These are phyloP conservation scores for Drosophila azteca DNA, from an alignment of 1,140 invertebrate species.

Conservation along the genomic window DNA sequence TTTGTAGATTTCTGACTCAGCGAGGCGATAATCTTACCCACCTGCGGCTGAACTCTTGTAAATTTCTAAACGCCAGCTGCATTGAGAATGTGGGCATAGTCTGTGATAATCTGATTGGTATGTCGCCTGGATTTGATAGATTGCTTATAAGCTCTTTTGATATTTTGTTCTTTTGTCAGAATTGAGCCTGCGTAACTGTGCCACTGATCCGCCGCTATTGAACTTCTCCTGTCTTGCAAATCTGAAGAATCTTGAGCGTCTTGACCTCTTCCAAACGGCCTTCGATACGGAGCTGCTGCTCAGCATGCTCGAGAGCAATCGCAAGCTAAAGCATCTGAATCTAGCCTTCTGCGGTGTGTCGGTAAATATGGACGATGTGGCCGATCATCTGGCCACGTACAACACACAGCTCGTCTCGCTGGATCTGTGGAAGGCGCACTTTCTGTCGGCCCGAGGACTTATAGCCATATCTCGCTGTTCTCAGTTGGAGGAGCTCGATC, in stretches of 20 bases:
- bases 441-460: slow-evolving; percentile 89
- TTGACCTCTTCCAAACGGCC: slow-evolving; percentile 91
- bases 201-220: slow-evolving; percentile 84
- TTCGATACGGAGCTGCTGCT: slow-evolving; percentile 87
- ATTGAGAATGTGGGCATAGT: slow-evolving; percentile 86
- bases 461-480: slow-evolving; percentile 88
- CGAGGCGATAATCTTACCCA: slow-evolving; percentile 88
- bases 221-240: slow-evolving; percentile 87
- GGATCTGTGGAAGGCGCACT: slow-evolving; percentile 93
- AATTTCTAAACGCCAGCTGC: slow-evolving; percentile 88
- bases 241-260: slow-evolving; percentile 87
- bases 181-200: slow-evolving; percentile 86
- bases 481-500: slow-evolving; percentile 91
- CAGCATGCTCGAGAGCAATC: slow-evolving; percentile 87
- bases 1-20: slow-evolving; percentile 87
- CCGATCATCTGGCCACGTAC: slow-evolving; percentile 86
- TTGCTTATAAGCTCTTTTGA: neutral
- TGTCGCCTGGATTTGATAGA: too few relatives aligned
- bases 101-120: slow-evolving; percentile 90
- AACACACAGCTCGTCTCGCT: slow-evolving; percentile 89
- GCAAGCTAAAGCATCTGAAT: slow-evolving; percentile 89
- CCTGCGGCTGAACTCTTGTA: slow-evolving; percentile 90
- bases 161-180: slow-evolving; percentile 83
- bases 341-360: slow-evolving; percentile 86
- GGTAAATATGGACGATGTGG: slow-evolving; percentile 89